A percentile compares a stretch with the other conserved stretches of the same genome.
These are phyloP conservation scores for Phataginus tricuspis DNA, from an alignment of 2,797 vertebrate genomes.

Conservation along the genomic window DNA sequence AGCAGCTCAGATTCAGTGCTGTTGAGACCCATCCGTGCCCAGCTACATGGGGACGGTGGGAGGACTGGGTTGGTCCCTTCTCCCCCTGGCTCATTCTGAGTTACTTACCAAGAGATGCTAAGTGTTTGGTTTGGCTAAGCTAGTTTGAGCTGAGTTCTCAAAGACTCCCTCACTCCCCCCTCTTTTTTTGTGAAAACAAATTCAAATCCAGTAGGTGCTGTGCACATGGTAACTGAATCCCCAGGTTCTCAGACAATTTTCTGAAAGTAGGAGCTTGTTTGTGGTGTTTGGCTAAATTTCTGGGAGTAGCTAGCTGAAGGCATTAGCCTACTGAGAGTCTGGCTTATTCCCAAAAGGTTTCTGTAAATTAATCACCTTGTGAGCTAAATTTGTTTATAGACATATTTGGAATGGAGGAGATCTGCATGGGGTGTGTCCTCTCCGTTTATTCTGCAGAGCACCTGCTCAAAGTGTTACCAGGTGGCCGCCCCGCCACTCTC, in stretches of 20 bases:
- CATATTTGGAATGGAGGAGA: slow-evolving; percentile 66
- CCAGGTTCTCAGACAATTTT: slow-evolving; percentile 29
- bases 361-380: slow-evolving; percentile 78
- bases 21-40: neutral
- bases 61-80: too few species aligned
- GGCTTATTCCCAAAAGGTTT: slow-evolving; percentile 67
- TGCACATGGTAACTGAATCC: neutral
- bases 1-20: neutral
- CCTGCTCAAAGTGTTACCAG: slow-evolving; percentile 53
- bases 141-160: neutral
- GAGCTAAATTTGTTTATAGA: slow-evolving; percentile 81
- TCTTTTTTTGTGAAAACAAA: neutral
- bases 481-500: neutral
- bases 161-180: neutral
- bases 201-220: slow-evolving; percentile 7
- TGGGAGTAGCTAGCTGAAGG: slow-evolving; percentile 77
- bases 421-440: slow-evolving; percentile 39
- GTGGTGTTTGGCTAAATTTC: slow-evolving; percentile 73
- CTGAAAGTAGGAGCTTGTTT: slow-evolving; percentile 51
- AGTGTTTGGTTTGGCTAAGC: neutral
- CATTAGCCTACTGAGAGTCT: slow-evolving; percentile 68
- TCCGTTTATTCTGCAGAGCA: slow-evolving; percentile 38
- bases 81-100: neutral
- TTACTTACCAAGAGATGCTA: neutral
- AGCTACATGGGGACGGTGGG: neutral